phyloP scores from a whole-genome alignment of 2,113 vertebrate genomes.

The Aptenodytes patagonicus region DNA sequence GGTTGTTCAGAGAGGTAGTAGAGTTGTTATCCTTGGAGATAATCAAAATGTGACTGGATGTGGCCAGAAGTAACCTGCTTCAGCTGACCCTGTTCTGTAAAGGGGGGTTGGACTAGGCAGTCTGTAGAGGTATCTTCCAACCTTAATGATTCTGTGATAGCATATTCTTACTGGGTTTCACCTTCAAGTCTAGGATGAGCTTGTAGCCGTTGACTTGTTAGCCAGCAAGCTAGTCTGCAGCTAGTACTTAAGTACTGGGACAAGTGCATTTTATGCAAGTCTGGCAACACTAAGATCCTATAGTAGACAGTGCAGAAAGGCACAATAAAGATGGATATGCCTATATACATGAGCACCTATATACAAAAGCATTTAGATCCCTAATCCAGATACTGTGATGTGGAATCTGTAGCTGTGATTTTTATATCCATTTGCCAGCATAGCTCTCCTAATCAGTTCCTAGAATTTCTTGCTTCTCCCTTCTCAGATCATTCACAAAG shows the following conservation, averaged over 20 bases:
- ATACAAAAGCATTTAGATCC: not conserved
- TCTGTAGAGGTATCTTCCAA: not conserved
- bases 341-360: not conserved
- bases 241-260: not conserved
- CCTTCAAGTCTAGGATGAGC: not conserved
- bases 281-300: not conserved
- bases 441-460: not conserved
- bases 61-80: not conserved
- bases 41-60: not conserved
- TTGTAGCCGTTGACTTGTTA: not conserved
- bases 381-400: not conserved
- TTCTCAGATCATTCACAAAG: not conserved
- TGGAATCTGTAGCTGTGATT: not conserved
- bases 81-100: not conserved
- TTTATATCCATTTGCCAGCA: not conserved
- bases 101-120: not conserved
- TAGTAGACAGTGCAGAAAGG: not conserved
- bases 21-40: not conserved
- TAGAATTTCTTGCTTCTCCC: not conserved
- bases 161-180: not conserved
- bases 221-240: not conserved
- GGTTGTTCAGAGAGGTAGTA: not conserved
- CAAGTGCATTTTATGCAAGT: not conserved
- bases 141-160: not conserved
- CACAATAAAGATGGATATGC: rapidly evolving